Conservation (phyloP, 2,113 vertebrate species). For the Brachirus orientalis region DNA sequence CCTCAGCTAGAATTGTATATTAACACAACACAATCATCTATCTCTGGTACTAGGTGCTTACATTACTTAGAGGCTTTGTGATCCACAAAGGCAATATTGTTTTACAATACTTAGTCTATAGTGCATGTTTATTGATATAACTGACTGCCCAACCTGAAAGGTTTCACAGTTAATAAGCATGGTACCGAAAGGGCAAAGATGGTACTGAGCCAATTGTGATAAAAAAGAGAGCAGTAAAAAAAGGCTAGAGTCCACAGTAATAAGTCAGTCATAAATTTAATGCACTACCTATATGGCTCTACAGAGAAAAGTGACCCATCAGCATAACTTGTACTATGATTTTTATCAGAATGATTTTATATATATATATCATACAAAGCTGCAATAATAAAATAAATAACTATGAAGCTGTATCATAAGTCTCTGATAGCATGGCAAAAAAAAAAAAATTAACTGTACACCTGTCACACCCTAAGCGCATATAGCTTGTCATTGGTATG, state of each 20-base stretch:
- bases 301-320: conserved; percentile 31
- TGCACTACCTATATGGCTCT: conserved; percentile 22
- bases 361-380: too few species aligned
- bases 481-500: conserved; percentile 63
- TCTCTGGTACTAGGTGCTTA: background rate
- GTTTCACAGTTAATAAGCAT: conserved; percentile 12
- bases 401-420: conserved; percentile 42
- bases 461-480: conserved; percentile 62
- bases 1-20: conserved; percentile 26
- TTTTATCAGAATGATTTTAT: too few species aligned
- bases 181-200: conserved; percentile 25
- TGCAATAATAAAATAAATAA: conserved; percentile 11
- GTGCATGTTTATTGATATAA: background rate
- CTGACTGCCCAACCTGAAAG: conserved; percentile 2
- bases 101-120: too few species aligned
- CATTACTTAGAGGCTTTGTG: too few species aligned
- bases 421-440: conserved; percentile 56
- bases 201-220: conserved; percentile 38
- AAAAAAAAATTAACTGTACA: conserved; percentile 21
- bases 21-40: conserved; percentile 5
- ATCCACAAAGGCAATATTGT: too few species aligned
- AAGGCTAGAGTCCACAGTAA: conserved; percentile 58
- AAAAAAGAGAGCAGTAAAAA: conserved; percentile 53
- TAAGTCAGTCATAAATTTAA: conserved; percentile 62
- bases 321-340: conserved; percentile 7